Percentiles rank a stretch among this genome's conserved stretches.
phyloP scores from a whole-genome alignment of 2,113 vertebrate species.

The Corythoichthys haematopterus region DNA sequence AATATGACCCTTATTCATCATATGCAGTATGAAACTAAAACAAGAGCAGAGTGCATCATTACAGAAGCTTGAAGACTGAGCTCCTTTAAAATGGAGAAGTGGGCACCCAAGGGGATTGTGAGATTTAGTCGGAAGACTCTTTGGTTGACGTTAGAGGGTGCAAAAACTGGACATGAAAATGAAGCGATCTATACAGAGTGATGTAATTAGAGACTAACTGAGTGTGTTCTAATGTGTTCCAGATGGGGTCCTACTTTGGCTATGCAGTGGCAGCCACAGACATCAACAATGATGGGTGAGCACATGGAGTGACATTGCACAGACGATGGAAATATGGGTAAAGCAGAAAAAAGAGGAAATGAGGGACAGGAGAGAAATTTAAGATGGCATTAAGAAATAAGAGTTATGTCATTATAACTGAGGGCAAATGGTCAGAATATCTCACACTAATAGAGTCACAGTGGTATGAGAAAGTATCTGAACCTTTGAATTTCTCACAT shows the following conservation, averaged over 20 bases:
- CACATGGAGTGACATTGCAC: slow-evolving; percentile 15
- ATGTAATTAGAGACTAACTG: slow-evolving; percentile 52
- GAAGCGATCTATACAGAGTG: slow-evolving; percentile 29
- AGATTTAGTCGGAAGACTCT: slow-evolving; percentile 40
- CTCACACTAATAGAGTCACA: not conserved
- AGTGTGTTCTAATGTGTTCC: slow-evolving; percentile 57
- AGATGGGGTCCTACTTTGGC: slow-evolving; percentile 92
- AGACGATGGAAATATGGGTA: slow-evolving; percentile 12
- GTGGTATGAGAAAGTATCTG: no score
- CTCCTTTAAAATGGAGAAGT: slow-evolving; percentile 39
- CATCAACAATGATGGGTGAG: slow-evolving; percentile 86
- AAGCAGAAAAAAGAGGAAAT: not conserved
- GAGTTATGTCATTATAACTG: slow-evolving; percentile 9
- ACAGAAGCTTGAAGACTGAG: slow-evolving; percentile 33
- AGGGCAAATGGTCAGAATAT: not conserved
- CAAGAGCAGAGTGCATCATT: slow-evolving; percentile 23
- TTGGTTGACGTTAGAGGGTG: slow-evolving; percentile 13
- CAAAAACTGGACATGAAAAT: slow-evolving; percentile 23
- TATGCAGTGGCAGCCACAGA: slow-evolving; percentile 83
- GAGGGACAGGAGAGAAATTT: not conserved
- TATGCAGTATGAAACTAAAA: slow-evolving; percentile 33
- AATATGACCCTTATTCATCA: slow-evolving; percentile 38
- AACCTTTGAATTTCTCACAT: no score
- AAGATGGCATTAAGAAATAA: slow-evolving; percentile 1
- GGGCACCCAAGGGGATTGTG: slow-evolving; percentile 34